Evolutionary conservation across 2,797 vertebrate genomes (phyloP), one percentile per base, ranked within the genome.

Genomic region (Pangasius larnaudii): DNA sequence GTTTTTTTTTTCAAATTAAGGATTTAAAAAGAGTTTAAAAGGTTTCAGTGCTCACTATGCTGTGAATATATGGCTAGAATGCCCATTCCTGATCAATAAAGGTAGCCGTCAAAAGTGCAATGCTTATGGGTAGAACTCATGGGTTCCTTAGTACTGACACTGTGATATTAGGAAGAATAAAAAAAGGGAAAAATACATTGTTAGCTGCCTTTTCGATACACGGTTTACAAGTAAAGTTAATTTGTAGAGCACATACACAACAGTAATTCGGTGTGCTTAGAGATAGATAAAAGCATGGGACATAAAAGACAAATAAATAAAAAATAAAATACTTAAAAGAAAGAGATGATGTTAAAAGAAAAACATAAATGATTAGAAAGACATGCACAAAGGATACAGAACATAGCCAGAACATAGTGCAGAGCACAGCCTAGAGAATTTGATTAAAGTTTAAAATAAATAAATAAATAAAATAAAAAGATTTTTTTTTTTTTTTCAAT

Each of bases 371-470:
- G 81, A 33, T 67, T 83, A 83, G 61, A 83, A 83, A 51, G 81
- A 30, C 11, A 14, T 65, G 59, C 39, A 83, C 42, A 83, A 30
- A 46, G 59, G 14, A 49, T 49, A 11, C 59, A 63, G 39, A 46
- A n/a, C 33, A 14, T 16, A 67, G 42, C 33, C 59, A 63, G 39
- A 46, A n/a, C 33, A 14, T 16, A 67, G 42, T 49, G 8, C 27
- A 5, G 61, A 67, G 36, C 58, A n/a, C 10, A 42, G 58, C 36
- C 80, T 46, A 46, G 61, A 61, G 61, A 83, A 30, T 82, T 46
- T 82, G 80, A 63, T 82, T 63, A 82, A 65, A 82, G 79, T 81
- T 61, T n/a, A 63, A 81, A 53, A 59, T n/a, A n/a, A n/a, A n/a
- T n/a, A n/a, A n/a, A n/a, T n/a, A n/a, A n/a, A n/a, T 11, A 36